phyloP scores from a whole-genome alignment of 2,113 vertebrate genomes.

The Felis catus region F.catus_Fca126_mat1.0 CM031419.1:58432501-58433000 shows the following conservation, averaged over 20 bases:
- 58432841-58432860: not conserved
- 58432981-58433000: not conserved
- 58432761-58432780: not conserved
- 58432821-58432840: not conserved
- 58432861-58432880: not conserved
- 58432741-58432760: not conserved
- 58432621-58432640: not conserved
- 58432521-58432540: not conserved
- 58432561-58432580: not conserved
- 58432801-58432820: not conserved
- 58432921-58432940: not conserved
- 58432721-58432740: rapidly evolving
- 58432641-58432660: not conserved
- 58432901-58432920: not conserved
- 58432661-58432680: not conserved
- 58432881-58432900: not conserved
- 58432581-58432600: not conserved
- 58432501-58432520: not conserved
- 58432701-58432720: not conserved
- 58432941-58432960: not conserved
- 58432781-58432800: not conserved
- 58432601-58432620: not conserved
- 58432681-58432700: not conserved
- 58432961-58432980: not conserved
- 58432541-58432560: not conserved